phyloP scores from a whole-genome alignment of 2,113 vertebrate genomes.

The Syngnathus scovelli region DNA sequence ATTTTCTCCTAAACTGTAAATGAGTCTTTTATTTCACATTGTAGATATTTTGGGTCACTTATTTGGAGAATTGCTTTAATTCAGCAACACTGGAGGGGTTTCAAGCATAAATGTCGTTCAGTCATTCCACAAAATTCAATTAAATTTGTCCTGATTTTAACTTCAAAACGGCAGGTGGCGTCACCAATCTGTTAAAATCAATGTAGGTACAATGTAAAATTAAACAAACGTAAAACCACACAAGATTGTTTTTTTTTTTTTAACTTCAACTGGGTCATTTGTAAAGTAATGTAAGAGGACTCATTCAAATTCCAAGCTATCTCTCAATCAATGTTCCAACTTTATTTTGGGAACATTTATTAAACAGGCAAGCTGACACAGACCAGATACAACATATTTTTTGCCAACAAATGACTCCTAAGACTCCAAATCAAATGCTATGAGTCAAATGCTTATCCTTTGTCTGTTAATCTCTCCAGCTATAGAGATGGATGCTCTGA shows the following conservation, averaged over 20 bases:
- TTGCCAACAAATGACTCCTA: background rate
- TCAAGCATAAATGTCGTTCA: too few relatives aligned
- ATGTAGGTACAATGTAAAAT: background rate
- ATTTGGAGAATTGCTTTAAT: too few relatives aligned
- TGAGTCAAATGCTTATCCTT: background rate
- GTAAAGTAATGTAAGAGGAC: slow-evolving; percentile 30
- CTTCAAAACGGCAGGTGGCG: slow-evolving; percentile 28
- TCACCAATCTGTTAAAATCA: slow-evolving; percentile 2
- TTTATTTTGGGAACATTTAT: slow-evolving; percentile 26
- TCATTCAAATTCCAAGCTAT: slow-evolving; percentile 37
- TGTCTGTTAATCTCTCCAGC: slow-evolving; percentile 32
- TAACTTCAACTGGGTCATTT: background rate
- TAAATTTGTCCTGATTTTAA: too few relatives aligned
- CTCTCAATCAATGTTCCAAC: slow-evolving; percentile 33
- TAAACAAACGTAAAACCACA: too few relatives aligned
- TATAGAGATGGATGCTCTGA: slow-evolving; percentile 7
- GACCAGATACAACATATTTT: background rate
- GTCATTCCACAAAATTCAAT: background rate
- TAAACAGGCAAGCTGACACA: slow-evolving; percentile 21
- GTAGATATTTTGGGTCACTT: too few relatives aligned
- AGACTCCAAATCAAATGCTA: background rate
- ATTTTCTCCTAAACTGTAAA: too few relatives aligned
- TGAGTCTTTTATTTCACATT: too few relatives aligned
- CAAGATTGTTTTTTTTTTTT: too few relatives aligned
- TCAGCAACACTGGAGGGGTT: too few relatives aligned